These are phyloP conservation scores for Anabacerthia variegaticeps DNA, from an alignment of 2,797 vertebrate species.

Conservation along the genomic window DNA sequence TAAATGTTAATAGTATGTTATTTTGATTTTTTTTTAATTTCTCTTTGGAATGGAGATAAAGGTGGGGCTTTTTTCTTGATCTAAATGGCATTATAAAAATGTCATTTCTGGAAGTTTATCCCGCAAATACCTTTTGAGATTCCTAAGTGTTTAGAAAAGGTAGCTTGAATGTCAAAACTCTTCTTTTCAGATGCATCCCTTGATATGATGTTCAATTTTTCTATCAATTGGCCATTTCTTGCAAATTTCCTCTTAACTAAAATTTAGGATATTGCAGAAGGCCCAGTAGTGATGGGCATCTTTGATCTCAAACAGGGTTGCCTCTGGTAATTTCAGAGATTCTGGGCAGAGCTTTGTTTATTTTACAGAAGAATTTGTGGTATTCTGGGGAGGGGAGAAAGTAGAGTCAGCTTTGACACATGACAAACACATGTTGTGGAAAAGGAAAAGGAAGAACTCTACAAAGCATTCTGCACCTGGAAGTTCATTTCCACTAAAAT, in stretches of 20 bases:
- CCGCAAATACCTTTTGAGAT: not conserved
- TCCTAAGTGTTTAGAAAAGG: not conserved
- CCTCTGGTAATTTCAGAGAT: constrained; percentile 62
- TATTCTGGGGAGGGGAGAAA: constrained; percentile 65
- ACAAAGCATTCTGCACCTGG: not conserved
- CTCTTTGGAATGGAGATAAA: not conserved
- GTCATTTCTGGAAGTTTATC: not conserved
- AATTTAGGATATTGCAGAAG: constrained; percentile 41
- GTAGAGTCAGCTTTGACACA: constrained; percentile 37
- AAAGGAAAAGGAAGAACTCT: not conserved
- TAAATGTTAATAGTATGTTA: not conserved
- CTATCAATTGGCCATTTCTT: constrained; percentile 19
- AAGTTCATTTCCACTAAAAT: constrained; percentile 17
- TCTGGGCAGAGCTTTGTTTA: constrained; percentile 67
- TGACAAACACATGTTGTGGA: not conserved
- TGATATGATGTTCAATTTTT: constrained; percentile 39
- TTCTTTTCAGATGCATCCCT: not conserved
- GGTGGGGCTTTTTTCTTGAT: not conserved
- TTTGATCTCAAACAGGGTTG: constrained; percentile 66
- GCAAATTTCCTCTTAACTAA: constrained; percentile 52
- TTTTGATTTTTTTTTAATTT: not conserved
- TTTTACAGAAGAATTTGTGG: constrained; percentile 76
- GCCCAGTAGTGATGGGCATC: constrained; percentile 44
- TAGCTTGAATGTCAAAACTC: constrained; percentile 28
- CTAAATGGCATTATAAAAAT: not conserved